Evolutionary conservation across 2,888 invertebrate genomes (phyloP), one percentile per base, ranked within the genome.

Genomic region (Parasteatoda lunata): DNA sequence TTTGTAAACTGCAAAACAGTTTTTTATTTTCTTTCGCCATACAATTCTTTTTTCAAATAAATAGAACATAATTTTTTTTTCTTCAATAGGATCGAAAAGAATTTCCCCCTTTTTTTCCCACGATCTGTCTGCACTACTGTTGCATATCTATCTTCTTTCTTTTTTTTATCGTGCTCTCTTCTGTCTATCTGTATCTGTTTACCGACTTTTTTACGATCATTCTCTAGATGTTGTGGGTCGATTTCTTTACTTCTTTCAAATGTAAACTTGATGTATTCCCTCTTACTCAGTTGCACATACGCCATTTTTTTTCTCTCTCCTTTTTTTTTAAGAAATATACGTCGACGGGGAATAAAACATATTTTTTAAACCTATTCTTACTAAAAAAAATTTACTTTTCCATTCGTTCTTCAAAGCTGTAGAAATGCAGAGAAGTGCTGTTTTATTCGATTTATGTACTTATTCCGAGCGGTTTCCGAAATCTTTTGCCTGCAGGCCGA

Each of bases 391-490:
- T 72, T 52, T 30, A 73, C 65, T 65, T 79, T 59, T 72, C 71
- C 30, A 13, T 49, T 59, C 78, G 48, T 64, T 77, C 15, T 77
- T 5, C 8, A 49, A 49, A 65, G 79, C 52, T 49, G 30, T 52
- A 47, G 65, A 66, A 84, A 84, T 84, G 83, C 83, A 84, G 65
- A 84, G 77, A 77, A 77, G 83, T 84, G 83, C 77, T 77, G 71
- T 72, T 77, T 77, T 76, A 77, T 77, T 84, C 76, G 83, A 84
- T 77, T 77, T 84, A 72, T 84, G 71, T 84, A 77, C 77, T 83
- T 77, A 84, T 77, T 84, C 83, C 66, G 54, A 81, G 81, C 73
- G 81, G 81, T 73, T 81, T 72, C 73, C 49, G 77, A 84, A 84
- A 84, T 84, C 77, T 72, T 76, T 69, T 77, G 83, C 72, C 83